Evolutionary conservation across 2,113 vertebrate species (phyloP).

Genomic region (Vimba vimba): DNA sequence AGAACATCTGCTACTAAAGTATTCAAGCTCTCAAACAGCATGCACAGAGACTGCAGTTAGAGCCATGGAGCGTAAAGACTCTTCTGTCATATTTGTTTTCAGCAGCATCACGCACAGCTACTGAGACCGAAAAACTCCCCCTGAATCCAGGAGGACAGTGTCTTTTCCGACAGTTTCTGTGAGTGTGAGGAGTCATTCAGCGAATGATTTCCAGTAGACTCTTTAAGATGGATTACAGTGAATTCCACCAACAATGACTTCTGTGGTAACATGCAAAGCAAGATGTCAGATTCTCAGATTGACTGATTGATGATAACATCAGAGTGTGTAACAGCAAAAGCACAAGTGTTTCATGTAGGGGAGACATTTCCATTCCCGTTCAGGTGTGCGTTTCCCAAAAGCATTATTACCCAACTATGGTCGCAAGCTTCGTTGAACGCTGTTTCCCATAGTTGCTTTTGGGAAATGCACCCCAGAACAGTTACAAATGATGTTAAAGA

Average conservation of each 20-base stretch:
- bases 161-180: constrained; percentile 9
- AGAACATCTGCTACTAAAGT: constrained; percentile 27
- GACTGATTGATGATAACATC: background rate
- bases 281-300: background rate
- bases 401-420: too few species aligned
- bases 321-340: background rate
- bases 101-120: background rate
- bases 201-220: background rate
- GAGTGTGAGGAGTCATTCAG: background rate
- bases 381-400: too few species aligned
- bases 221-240: background rate
- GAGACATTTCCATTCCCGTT: too few species aligned
- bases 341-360: background rate
- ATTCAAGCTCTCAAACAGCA: constrained; percentile 29
- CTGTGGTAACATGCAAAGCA: constrained; percentile 19
- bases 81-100: background rate
- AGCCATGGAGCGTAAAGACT: background rate
- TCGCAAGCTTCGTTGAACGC: too few species aligned
- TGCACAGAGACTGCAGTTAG: background rate
- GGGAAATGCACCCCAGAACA: background rate
- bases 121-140: background rate
- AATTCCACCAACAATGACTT: background rate
- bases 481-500: background rate
- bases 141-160: background rate
- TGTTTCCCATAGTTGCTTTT: background rate